These are phyloP conservation scores for Habroteleia sp. DNA, from an alignment of 2,888 invertebrate genomes.

Conservation along the genomic window DNA sequence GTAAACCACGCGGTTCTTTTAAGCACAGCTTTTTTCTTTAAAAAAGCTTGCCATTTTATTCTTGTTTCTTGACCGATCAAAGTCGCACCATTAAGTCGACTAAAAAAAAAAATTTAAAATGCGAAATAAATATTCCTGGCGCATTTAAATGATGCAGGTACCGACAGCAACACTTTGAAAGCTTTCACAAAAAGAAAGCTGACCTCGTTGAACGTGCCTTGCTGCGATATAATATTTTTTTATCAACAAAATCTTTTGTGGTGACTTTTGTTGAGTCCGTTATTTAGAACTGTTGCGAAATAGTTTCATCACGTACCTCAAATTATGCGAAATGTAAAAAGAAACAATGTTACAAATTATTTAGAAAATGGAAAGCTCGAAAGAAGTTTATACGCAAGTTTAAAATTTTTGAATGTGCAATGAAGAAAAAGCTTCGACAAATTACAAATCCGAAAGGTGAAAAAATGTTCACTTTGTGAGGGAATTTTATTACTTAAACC, in stretches of 20 bases:
- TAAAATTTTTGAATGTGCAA: too few relatives aligned
- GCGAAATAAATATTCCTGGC: slow-evolving; percentile 42
- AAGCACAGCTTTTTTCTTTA: slow-evolving; percentile 1
- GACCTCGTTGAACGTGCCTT: slow-evolving; percentile 27
- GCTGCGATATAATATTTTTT: slow-evolving; percentile 21
- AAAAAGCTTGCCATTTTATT: slow-evolving; percentile 19
- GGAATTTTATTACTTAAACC: too few relatives aligned
- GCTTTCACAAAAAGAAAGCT: slow-evolving; percentile 48
- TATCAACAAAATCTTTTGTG: slow-evolving; percentile 42
- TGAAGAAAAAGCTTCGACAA: not conserved
- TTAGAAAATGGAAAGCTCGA: too few relatives aligned
- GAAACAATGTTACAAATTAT: not conserved
- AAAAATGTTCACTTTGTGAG: too few relatives aligned
- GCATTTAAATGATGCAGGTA: slow-evolving; percentile 45
- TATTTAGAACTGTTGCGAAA: slow-evolving; percentile 25
- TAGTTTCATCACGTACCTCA: slow-evolving; percentile 6
- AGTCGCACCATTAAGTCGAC: slow-evolving; percentile 28
- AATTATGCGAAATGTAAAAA: slow-evolving; percentile 13
- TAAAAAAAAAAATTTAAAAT: slow-evolving; percentile 31
- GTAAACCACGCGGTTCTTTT: slow-evolving; percentile 8
- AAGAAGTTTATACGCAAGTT: too few relatives aligned
- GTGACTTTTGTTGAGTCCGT: not conserved
- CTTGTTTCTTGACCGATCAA: slow-evolving; percentile 35
- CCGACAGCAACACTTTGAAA: slow-evolving; percentile 35
- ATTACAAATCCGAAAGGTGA: not conserved